Conservation (phyloP, 64 coral and sea anemone genomes). For the Dendronephthya gigantea region DNA sequence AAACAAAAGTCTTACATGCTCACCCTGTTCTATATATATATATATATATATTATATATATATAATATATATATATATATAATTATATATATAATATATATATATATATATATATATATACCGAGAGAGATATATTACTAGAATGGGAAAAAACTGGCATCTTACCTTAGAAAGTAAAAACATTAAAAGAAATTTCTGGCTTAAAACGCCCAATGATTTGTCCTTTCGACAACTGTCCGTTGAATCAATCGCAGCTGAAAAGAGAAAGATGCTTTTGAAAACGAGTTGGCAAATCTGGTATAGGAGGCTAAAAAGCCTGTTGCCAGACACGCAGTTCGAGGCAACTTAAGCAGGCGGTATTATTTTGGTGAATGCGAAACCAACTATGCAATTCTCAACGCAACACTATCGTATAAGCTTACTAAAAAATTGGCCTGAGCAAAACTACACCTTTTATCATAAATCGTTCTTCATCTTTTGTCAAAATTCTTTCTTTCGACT, state of each 20-base stretch:
- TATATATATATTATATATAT: neutral
- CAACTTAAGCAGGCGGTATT: too few relatives aligned
- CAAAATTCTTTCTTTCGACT: neutral
- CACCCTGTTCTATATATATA: too few relatives aligned
- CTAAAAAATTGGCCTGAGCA: too few relatives aligned
- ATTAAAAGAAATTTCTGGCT: constrained; percentile 99
- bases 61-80: too few relatives aligned
- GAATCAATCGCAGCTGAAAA: constrained; percentile 36
- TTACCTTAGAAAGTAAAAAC: constrained; percentile 96
- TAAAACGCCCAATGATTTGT: constrained; percentile 89
- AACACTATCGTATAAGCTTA: too few relatives aligned
- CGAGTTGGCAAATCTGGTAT: too few relatives aligned
- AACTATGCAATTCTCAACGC: too few relatives aligned
- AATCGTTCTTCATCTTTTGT: neutral
- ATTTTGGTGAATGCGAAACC: too few relatives aligned
- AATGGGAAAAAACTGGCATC: neutral
- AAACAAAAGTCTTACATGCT: neutral
- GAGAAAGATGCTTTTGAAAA: neutral
- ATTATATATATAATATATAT: too few relatives aligned
- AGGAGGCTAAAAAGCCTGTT: too few relatives aligned
- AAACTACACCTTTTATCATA: neutral
- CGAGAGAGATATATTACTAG: neutral
- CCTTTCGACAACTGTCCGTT: constrained; percentile 79
- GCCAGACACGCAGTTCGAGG: too few relatives aligned
- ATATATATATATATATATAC: neutral